Evolutionary conservation across 2,113 vertebrate species (phyloP).

Genomic region (Tylochromis polylepis): DNA sequence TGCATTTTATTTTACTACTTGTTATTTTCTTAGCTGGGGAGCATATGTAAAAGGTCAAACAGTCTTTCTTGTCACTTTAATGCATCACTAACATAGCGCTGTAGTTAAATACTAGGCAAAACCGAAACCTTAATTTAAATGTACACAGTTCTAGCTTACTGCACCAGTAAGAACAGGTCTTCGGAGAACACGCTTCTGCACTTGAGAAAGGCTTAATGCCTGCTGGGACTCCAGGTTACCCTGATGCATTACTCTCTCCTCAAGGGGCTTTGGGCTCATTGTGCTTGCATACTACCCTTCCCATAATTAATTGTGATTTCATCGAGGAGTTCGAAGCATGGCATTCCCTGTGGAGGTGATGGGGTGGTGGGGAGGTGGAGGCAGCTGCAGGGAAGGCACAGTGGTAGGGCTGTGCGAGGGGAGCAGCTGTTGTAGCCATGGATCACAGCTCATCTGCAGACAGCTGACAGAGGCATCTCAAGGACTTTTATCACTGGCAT

Average conservation of each 20-base stretch:
- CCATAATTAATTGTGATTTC: slow-evolving; percentile 53
- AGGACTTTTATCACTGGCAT: slow-evolving; percentile 13
- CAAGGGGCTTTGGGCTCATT: slow-evolving; percentile 9
- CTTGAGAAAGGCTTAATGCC: background rate
- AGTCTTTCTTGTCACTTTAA: background rate
- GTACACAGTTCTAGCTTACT: background rate
- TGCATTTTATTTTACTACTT: background rate
- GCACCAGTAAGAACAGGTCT: slow-evolving; percentile 2
- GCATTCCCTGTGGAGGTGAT: slow-evolving; percentile 36
- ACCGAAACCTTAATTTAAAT: background rate
- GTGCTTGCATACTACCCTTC: slow-evolving; percentile 10
- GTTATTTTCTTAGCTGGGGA: background rate
- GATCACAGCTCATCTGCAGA: slow-evolving; percentile 58
- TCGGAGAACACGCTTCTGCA: slow-evolving; percentile 6
- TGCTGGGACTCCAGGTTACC: slow-evolving; percentile 3
- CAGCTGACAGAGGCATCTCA: slow-evolving; percentile 35
- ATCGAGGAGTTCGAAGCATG: slow-evolving; percentile 21
- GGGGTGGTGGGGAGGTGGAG: background rate
- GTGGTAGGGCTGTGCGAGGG: slow-evolving; percentile 16
- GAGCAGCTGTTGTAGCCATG: slow-evolving; percentile 62
- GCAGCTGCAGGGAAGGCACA: slow-evolving; percentile 40
- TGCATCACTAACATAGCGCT: background rate
- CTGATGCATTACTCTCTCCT: slow-evolving; percentile 9
- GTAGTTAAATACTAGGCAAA: background rate
- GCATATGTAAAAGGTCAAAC: background rate